phyloP scores from a whole-genome alignment of 2,797 vertebrate genomes.

The Sarcoramphus papa region DNA sequence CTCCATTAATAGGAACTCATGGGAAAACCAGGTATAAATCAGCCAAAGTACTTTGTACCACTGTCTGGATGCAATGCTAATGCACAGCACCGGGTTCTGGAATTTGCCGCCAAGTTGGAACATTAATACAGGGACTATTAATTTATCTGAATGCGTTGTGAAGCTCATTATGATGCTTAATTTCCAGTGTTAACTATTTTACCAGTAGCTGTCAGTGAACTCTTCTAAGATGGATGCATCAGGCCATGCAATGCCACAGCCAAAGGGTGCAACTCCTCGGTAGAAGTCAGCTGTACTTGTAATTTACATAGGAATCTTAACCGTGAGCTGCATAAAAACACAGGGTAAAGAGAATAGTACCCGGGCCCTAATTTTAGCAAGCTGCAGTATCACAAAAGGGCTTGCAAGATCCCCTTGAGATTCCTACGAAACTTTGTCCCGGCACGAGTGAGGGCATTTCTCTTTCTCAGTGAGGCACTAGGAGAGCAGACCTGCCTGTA shows the following conservation, averaged over 20 bases:
- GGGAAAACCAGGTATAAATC: background rate
- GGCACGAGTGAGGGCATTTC: too few species aligned
- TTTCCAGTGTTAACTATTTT: background rate
- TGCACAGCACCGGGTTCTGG: background rate
- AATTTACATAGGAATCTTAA: background rate
- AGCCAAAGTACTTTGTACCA: background rate
- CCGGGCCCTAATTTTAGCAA: background rate
- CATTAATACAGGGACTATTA: background rate
- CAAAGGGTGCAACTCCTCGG: background rate
- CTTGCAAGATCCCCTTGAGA: background rate
- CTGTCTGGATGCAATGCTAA: background rate
- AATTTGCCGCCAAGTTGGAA: background rate
- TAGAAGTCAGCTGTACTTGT: background rate
- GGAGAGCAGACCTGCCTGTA: background rate
- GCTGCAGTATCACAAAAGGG: background rate
- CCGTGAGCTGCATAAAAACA: background rate
- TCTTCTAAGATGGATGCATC: background rate
- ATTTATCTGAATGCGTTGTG: background rate
- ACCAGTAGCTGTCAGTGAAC: background rate
- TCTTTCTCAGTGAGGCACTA: background rate
- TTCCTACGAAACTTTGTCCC: background rate
- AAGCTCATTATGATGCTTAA: background rate
- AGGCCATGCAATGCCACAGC: background rate
- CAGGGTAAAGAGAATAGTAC: accelerated
- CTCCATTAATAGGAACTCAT: background rate